Evolutionary conservation across 2,888 invertebrate genomes (phyloP).

Genomic region (Platycheirus rosarum): DNA sequence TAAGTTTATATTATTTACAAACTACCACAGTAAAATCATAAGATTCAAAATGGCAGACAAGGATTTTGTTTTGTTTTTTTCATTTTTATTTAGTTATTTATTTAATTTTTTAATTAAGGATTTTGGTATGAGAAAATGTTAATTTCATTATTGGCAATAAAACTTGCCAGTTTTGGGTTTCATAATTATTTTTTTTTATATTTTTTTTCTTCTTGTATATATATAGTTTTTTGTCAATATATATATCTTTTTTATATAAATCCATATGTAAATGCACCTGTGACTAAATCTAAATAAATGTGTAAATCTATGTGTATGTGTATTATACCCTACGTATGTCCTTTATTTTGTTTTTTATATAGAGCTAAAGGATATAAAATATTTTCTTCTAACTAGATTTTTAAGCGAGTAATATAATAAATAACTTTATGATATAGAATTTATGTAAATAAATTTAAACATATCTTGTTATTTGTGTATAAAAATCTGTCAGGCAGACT

Average conservation of each 20-base stretch:
- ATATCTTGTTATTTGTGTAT: conserved; percentile 93
- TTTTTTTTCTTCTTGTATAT: conserved; percentile 17
- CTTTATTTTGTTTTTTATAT: conserved; percentile 18
- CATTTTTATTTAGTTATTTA: too few species aligned
- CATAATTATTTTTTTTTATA: too few species aligned
- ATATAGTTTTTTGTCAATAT: conserved; percentile 17
- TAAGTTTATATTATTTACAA: too few species aligned
- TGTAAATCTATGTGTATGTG: conserved; percentile 23
- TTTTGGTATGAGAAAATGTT: conserved; percentile 58
- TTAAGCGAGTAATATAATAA: conserved; percentile 55
- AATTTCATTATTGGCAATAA: conserved; percentile 61
- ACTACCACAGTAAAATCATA: conserved; percentile 67
- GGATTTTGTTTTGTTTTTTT: too few species aligned
- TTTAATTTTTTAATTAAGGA: background rate
- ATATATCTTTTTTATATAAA: conserved; percentile 29
- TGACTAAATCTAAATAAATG: conserved; percentile 58
- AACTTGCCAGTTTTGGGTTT: conserved; percentile 60
- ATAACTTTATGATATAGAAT: conserved; percentile 18
- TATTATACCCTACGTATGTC: conserved; percentile 39
- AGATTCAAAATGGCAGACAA: conserved; percentile 70
- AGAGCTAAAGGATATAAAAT: conserved; percentile 13
- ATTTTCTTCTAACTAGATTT: conserved; percentile 67
- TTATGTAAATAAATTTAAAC: conserved; percentile 84
- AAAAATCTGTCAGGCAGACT: conserved; percentile 92
- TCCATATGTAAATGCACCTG: conserved; percentile 65